Evolutionary conservation across 2,113 vertebrate species (phyloP), one percentile per base, ranked within the genome.

Genomic region (Tachuris rubrigastra): DNA sequence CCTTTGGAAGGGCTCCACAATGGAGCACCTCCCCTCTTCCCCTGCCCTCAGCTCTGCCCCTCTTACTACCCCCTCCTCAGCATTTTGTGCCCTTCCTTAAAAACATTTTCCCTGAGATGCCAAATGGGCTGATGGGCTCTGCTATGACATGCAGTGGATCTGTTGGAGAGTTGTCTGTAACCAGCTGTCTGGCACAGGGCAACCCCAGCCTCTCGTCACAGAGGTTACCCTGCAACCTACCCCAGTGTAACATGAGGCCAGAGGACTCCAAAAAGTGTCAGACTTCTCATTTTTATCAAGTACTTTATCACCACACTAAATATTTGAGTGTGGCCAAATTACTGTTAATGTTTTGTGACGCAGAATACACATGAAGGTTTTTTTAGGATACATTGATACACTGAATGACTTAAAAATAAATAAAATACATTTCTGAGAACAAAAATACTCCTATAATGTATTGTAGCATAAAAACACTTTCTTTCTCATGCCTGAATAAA

Each of bases 191-290:
- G 33, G 63, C 66, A 35, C 14, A 28, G 33, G 39, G 20, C 31
- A 63, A 9, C 7, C 8, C 47, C 2, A 3, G 31, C 19, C 11
- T 52, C 47, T 56, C 17, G 7, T 15, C 75, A 21, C 8, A 37
- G n/a, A 23, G 33, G 9, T 2, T 44, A 47, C 10, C 8, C 14
- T 66, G 42, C 39, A 69, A 5, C 14, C 4, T 9, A 0, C 0
- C 24, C 22, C 14, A 56, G 3, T 27, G 23, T 31, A 37, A 4
- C 7, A 28, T 28, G 15, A 15, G 30, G 11, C 11, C 41, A 71
- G n/a, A 44, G 37, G 19, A 35, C 41, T 30, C 15, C 52, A 52
- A 65, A 9, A 55, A 15, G 4, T 23, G 8, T 6, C 31, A 5
- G 7, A 33, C 20, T 41, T 65, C 58, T 62, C 3, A 0, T 80